These are phyloP conservation scores for Diploptera punctata DNA, from an alignment of 2,888 invertebrate species.

Conservation along the genomic window DNA sequence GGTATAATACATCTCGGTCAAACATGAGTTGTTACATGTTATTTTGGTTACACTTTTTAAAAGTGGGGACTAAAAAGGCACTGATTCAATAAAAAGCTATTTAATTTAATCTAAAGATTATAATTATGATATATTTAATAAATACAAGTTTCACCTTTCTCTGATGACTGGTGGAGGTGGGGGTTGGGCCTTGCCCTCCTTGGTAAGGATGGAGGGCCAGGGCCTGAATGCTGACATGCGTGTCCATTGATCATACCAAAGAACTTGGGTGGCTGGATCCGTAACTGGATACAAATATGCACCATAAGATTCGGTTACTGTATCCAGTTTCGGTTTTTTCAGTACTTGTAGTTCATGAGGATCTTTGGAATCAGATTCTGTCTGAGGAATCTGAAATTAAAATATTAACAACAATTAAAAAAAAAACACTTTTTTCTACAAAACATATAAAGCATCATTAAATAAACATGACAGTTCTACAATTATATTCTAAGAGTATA, in stretches of 20 bases:
- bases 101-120: no score
- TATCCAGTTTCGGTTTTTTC: constrained; percentile 70
- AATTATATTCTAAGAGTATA: no score
- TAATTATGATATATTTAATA: no score
- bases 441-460: no score
- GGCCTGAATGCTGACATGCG: constrained; percentile 67
- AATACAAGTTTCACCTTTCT: constrained; percentile 22
- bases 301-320: constrained; percentile 53
- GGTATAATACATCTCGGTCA: no score
- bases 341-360: constrained; percentile 48
- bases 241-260: constrained; percentile 34
- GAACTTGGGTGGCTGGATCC: constrained; percentile 16
- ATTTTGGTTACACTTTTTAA: no score
- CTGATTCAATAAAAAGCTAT: no score
- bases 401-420: no score
- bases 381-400: not conserved
- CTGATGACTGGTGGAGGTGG: constrained; percentile 6
- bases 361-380: constrained; percentile 7
- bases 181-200: constrained; percentile 28
- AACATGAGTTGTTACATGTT: no score
- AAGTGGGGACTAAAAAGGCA: no score
- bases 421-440: no score
- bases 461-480: no score
- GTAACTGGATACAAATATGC: not conserved
- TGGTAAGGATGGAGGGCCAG: constrained; percentile 57